phyloP scores from a whole-genome alignment of 2,888 invertebrate species.

The Zele albiditarsus region DNA sequence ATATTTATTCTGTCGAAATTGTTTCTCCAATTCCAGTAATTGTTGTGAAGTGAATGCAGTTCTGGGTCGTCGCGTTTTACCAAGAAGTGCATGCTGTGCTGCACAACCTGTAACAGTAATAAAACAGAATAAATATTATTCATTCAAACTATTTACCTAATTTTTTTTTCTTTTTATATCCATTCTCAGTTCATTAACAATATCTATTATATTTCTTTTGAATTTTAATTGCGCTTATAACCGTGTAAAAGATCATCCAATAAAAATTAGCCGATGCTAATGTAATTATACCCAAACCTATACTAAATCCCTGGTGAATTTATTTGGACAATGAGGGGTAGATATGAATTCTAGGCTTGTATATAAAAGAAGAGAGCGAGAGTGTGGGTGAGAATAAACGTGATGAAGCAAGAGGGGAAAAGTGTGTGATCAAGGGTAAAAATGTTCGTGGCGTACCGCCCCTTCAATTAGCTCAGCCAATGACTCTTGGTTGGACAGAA shows the following conservation, averaged over 20 bases:
- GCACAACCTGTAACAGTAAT: conserved; percentile 73
- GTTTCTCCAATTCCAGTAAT: conserved; percentile 96
- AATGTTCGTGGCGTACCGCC: conserved; percentile 59
- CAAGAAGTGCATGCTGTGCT: conserved; percentile 84
- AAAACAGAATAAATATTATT: neutral
- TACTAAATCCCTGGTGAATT: conserved; percentile 63
- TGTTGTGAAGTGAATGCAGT: conserved; percentile 99
- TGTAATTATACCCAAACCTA: conserved; percentile 68
- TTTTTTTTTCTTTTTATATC: neutral
- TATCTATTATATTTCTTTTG: neutral
- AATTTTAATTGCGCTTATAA: conserved; percentile 18
- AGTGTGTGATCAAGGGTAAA: conserved; percentile 31
- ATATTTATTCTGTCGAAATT: conserved; percentile 99
- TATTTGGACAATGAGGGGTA: conserved; percentile 50
- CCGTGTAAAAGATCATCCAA: conserved; percentile 59
- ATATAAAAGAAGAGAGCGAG: conserved; percentile 45
- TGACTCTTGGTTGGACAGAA: conserved; percentile 60
- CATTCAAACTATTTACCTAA: too few species aligned
- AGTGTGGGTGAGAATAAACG: conserved; percentile 12
- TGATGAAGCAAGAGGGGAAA: conserved; percentile 24
- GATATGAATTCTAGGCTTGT: conserved; percentile 61
- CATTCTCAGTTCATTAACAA: conserved; percentile 6
- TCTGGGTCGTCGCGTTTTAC: conserved; percentile 93
- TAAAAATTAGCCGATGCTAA: conserved; percentile 72
- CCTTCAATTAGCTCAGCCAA: conserved; percentile 68